Conservation (phyloP, 1,140 invertebrate genomes). For the Hermetia illucens region DNA sequence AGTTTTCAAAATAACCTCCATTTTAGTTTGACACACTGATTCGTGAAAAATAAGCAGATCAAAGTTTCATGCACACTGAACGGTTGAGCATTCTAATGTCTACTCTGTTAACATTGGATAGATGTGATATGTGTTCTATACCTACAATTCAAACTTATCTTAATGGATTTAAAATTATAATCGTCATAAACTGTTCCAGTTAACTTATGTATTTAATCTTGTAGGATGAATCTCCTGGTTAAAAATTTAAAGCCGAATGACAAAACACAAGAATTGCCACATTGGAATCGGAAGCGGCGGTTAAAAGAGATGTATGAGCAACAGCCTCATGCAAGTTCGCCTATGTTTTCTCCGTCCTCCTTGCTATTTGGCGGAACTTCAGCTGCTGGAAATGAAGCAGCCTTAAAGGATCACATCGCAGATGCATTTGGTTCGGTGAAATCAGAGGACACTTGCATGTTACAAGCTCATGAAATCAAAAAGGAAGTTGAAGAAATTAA, state of each 20-base stretch:
- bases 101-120: too few species aligned
- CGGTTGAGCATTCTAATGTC: too few species aligned
- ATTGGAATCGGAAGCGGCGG: constrained; percentile 16
- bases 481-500: constrained; percentile 24
- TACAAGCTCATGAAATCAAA: constrained; percentile 30
- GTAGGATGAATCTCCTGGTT: constrained; percentile 71
- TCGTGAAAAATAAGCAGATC: neutral
- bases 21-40: neutral
- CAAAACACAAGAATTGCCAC: constrained; percentile 16
- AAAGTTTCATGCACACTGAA: too few species aligned
- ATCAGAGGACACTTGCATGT: neutral
- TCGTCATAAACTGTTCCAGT: neutral
- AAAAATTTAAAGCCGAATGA: constrained; percentile 58
- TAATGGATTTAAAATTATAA: too few species aligned
- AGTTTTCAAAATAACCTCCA: neutral
- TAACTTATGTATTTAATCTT: constrained; percentile 8
- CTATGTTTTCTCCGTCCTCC: constrained; percentile 22
- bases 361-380: constrained; percentile 11
- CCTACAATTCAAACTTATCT: too few species aligned
- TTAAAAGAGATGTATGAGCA: constrained; percentile 41
- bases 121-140: too few species aligned
- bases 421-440: neutral
- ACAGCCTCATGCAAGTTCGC: constrained; percentile 39
- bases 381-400: neutral
- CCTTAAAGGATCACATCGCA: neutral